Conservation (phyloP, 2,888 invertebrate genomes). For the Tholera decimalis region DNA sequence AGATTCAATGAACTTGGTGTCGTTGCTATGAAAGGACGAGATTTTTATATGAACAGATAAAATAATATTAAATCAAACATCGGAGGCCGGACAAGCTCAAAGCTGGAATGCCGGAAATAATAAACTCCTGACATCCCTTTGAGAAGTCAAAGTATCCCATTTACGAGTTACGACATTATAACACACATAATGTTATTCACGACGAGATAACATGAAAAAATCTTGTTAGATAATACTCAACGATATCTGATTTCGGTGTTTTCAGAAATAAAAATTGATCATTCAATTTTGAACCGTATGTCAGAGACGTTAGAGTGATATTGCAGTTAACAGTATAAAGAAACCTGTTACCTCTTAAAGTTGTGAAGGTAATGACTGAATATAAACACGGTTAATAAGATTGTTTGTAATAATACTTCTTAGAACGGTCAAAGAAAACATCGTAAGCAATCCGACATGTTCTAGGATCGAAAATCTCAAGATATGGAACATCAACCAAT, state of each 20-base stretch:
- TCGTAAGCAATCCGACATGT: too few relatives aligned
- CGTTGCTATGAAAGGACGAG: slow-evolving; percentile 41
- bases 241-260: slow-evolving; percentile 56
- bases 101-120: slow-evolving; percentile 66
- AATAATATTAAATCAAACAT: slow-evolving; percentile 57
- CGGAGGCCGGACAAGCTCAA: slow-evolving; percentile 57
- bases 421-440: too few relatives aligned
- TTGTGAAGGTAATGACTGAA: slow-evolving; percentile 38
- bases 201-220: slow-evolving; percentile 61
- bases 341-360: slow-evolving; percentile 20
- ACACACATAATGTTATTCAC: slow-evolving; percentile 63
- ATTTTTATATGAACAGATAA: slow-evolving; percentile 47
- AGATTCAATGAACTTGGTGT: slow-evolving; percentile 11
- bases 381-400: slow-evolving; percentile 40
- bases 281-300: slow-evolving; percentile 41
- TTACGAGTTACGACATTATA: slow-evolving; percentile 64
- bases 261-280: slow-evolving; percentile 28
- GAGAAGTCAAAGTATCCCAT: slow-evolving; percentile 62
- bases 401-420: slow-evolving; percentile 22
- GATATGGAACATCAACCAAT: too few relatives aligned
- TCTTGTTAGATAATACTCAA: slow-evolving; percentile 64
- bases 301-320: slow-evolving; percentile 8
- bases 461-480: too few relatives aligned
- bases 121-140: slow-evolving; percentile 66
- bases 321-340: neutral